These are phyloP conservation scores for Troides helena DNA, from an alignment of 2,888 invertebrate genomes.

Conservation along the genomic window DNA sequence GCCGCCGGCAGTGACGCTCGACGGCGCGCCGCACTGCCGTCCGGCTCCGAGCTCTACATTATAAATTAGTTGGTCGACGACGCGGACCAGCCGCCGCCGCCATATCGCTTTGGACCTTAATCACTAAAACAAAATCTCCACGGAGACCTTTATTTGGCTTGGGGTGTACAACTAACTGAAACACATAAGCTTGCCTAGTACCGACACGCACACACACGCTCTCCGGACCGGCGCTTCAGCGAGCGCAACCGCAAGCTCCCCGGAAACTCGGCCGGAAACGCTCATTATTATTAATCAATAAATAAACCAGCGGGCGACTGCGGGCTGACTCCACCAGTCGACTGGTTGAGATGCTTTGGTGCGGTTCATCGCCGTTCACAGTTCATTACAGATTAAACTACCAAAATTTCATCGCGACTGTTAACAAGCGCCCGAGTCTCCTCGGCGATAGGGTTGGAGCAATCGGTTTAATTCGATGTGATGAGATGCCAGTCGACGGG, in stretches of 20 bases:
- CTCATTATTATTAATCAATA: conserved; percentile 28
- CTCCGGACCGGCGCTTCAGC: conserved; percentile 38
- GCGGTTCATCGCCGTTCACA: conserved; percentile 1
- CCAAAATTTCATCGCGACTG: not conserved
- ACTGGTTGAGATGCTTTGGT: conserved; percentile 9
- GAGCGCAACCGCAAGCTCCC: conserved; percentile 50
- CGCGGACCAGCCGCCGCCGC: conserved; percentile 65
- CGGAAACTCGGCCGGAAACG: conserved; percentile 55
- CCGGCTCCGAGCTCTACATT: conserved; percentile 46
- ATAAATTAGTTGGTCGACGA: conserved; percentile 57
- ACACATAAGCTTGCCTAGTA: conserved; percentile 38
- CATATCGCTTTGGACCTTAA: conserved; percentile 42
- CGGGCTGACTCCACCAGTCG: conserved; percentile 16
- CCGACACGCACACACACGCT: conserved; percentile 28
- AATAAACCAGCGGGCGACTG: conserved; percentile 4
- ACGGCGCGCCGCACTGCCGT: not conserved
- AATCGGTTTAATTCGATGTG: conserved; percentile 5
- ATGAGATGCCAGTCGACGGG: not conserved
- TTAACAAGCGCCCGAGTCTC: conserved; percentile 9
- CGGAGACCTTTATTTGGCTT: conserved; percentile 56
- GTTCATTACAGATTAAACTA: conserved; percentile 13
- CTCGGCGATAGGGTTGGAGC: not conserved
- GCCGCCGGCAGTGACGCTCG: conserved; percentile 37
- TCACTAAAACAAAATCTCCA: conserved; percentile 59
- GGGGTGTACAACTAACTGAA: conserved; percentile 46